phyloP scores from a whole-genome alignment of 1,140 invertebrate genomes.

The Conus betulinus region DNA sequence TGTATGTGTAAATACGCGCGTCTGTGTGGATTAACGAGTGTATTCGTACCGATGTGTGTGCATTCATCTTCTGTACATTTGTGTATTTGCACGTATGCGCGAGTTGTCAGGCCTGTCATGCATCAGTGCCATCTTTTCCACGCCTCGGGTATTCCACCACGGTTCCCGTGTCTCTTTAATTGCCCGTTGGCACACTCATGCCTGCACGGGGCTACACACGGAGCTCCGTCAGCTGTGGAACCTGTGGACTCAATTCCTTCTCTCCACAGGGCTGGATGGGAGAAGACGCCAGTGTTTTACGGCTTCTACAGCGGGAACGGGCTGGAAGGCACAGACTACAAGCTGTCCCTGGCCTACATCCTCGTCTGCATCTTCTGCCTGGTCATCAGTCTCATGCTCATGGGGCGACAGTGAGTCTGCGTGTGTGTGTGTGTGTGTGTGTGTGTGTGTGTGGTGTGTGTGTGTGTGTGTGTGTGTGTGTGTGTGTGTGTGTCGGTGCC shows the following conservation, averaged over 20 bases:
- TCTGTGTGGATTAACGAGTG: too few relatives aligned
- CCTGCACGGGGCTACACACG: too few relatives aligned
- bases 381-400: constrained; percentile 82
- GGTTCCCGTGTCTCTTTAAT: too few relatives aligned
- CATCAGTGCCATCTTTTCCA: too few relatives aligned
- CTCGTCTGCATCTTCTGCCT: constrained; percentile 78
- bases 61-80: too few relatives aligned
- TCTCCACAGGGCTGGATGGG: constrained; percentile 81
- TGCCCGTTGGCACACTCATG: too few relatives aligned
- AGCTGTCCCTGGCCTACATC: constrained; percentile 87
- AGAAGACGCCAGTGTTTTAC: constrained; percentile 86
- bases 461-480: neutral
- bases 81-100: too few relatives aligned
- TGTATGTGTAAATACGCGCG: too few relatives aligned
- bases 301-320: constrained; percentile 80
- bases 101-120: too few relatives aligned
- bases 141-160: too few relatives aligned
- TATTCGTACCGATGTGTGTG: too few relatives aligned
- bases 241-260: neutral
- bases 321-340: constrained; percentile 77
- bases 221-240: too few relatives aligned
- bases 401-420: constrained; percentile 74
- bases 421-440: neutral
- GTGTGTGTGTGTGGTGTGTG: neutral
- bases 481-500: neutral